Conservation (phyloP, 2,888 invertebrate genomes). For the Lasioglossum leucozonium region DNA sequence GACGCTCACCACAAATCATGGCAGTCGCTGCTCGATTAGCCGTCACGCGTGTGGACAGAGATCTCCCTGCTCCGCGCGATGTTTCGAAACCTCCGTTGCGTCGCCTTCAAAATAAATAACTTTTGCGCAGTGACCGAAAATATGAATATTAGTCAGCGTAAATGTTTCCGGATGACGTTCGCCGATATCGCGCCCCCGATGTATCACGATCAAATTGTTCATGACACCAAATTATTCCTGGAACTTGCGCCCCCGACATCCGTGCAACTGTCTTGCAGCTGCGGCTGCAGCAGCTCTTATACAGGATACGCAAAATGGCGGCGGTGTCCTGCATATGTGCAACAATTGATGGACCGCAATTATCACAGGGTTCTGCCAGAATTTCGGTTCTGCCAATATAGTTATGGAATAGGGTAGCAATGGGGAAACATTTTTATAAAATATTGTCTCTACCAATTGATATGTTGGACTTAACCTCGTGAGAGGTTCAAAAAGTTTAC, state of each 20-base stretch:
- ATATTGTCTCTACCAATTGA: too few relatives aligned
- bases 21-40: slow-evolving; percentile 35
- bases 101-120: slow-evolving; percentile 30
- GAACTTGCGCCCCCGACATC: neutral
- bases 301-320: neutral
- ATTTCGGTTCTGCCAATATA: neutral
- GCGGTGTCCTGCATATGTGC: neutral
- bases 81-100: slow-evolving; percentile 21
- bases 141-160: slow-evolving; percentile 26
- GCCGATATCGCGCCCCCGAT: neutral
- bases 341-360: neutral
- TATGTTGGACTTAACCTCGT: too few relatives aligned
- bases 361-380: neutral
- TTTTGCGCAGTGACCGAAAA: slow-evolving; percentile 13
- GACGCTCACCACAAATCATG: slow-evolving; percentile 29
- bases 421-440: too few relatives aligned
- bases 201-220: neutral
- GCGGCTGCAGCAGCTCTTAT: neutral
- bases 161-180: neutral
- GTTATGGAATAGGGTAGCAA: too few relatives aligned
- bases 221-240: neutral
- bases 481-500: too few relatives aligned
- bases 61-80: neutral
- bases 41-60: slow-evolving; percentile 4
- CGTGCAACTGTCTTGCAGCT: neutral